Conservation (phyloP, 2,797 vertebrate genomes). For the Anas georgica region DNA sequence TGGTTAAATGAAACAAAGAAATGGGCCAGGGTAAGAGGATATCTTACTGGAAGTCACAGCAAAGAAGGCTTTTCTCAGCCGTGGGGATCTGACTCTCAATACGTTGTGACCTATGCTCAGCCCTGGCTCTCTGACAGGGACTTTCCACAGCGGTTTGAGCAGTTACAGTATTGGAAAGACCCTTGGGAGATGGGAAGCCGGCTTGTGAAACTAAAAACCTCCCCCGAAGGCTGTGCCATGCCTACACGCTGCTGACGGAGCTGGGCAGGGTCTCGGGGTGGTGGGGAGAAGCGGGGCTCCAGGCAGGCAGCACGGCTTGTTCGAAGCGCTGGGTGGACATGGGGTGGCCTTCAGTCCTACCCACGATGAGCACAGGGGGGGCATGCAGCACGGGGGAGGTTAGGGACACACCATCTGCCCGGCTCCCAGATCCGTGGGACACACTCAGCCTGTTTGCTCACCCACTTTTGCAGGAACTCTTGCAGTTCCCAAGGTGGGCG, state of each 20-base stretch:
- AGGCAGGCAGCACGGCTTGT: background rate
- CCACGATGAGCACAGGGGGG: background rate
- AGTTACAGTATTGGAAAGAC: constrained; percentile 46
- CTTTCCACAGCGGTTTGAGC: constrained; percentile 40
- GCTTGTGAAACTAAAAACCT: constrained; percentile 9
- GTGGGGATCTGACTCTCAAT: background rate
- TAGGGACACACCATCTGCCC: too few relatives aligned
- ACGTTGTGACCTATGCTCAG: background rate
- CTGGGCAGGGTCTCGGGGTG: background rate
- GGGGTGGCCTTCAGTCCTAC: background rate
- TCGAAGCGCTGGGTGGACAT: background rate
- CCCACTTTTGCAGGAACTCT: background rate
- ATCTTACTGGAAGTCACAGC: background rate
- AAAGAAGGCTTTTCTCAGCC: background rate
- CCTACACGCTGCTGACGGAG: background rate
- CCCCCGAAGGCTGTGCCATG: background rate
- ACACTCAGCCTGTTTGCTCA: background rate
- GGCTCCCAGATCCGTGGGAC: too few relatives aligned
- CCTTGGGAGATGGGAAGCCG: constrained; percentile 23
- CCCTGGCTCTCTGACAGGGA: constrained; percentile 52
- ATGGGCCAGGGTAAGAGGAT: accelerated
- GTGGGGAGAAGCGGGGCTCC: background rate
- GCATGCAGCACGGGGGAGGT: background rate
- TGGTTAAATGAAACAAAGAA: background rate
- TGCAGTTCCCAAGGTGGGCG: too few relatives aligned